These are phyloP conservation scores for Prosapia bicincta DNA, from an alignment of 2,888 invertebrate genomes.

Conservation along the genomic window DNA sequence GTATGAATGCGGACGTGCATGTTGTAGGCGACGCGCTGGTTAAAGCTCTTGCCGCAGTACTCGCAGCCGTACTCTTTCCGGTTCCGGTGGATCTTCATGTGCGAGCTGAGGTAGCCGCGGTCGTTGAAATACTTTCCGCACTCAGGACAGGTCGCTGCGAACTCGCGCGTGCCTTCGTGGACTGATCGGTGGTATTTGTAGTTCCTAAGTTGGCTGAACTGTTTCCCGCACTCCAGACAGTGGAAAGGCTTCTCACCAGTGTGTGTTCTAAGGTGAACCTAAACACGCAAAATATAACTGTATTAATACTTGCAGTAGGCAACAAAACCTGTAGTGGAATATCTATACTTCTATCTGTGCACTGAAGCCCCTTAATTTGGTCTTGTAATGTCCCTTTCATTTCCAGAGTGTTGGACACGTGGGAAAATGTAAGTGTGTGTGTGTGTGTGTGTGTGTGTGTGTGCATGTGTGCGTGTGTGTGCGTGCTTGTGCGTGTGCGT, in stretches of 20 bases:
- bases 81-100: conserved; percentile 78
- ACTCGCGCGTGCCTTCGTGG: conserved; percentile 78
- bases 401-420: too few relatives aligned
- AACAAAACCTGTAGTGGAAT: too few relatives aligned
- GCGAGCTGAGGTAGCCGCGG: conserved; percentile 77
- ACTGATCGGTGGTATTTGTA: conserved; percentile 79
- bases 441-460: too few relatives aligned
- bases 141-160: conserved; percentile 69
- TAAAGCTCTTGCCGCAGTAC: conserved; percentile 78
- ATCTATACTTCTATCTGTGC: too few relatives aligned
- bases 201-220: conserved; percentile 78
- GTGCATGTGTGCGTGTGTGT: too few relatives aligned
- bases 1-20: conserved; percentile 84
- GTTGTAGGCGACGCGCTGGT: conserved; percentile 82
- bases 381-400: too few relatives aligned
- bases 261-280: conserved; percentile 48
- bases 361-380: too few relatives aligned
- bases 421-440: too few relatives aligned
- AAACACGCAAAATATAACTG: conserved; percentile 18
- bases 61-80: conserved; percentile 73
- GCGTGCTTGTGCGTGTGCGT: too few relatives aligned
- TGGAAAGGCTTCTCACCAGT: conserved; percentile 58
- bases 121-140: conserved; percentile 84
- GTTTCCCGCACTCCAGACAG: conserved; percentile 74
- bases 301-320: too few relatives aligned